Conservation (phyloP, 2,888 invertebrate species). For the Lutraria lutraria region DNA sequence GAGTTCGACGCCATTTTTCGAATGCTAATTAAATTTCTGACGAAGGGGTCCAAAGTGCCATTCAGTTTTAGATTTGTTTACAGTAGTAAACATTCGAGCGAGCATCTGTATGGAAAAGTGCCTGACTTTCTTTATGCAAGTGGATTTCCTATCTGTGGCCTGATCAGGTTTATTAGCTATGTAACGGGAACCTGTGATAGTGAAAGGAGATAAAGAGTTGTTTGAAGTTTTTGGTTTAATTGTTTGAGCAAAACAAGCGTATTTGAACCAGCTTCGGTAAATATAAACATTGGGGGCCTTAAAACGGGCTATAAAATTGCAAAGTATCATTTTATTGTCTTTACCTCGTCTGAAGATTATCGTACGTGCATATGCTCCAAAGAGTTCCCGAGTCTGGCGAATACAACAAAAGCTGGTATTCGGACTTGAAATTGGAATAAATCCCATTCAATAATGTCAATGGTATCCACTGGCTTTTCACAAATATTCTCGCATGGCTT, state of each 20-base stretch:
- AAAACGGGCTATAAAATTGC: slow-evolving; percentile 59
- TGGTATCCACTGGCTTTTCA: neutral
- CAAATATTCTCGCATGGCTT: neutral
- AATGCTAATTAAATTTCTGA: slow-evolving; percentile 41
- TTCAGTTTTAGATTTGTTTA: slow-evolving; percentile 48
- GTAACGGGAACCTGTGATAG: slow-evolving; percentile 66
- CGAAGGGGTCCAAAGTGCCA: slow-evolving; percentile 28
- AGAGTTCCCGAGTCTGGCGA: slow-evolving; percentile 10
- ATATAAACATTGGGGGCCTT: slow-evolving; percentile 64
- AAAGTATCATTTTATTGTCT: slow-evolving; percentile 60
- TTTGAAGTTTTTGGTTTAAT: slow-evolving; percentile 67
- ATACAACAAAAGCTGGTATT: neutral
- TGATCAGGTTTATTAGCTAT: slow-evolving; percentile 60
- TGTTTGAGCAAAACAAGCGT: slow-evolving; percentile 58
- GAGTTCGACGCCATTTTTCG: slow-evolving; percentile 33
- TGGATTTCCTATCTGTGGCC: slow-evolving; percentile 45
- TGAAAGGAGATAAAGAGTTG: slow-evolving; percentile 66
- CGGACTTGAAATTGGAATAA: neutral
- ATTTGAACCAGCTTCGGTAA: slow-evolving; percentile 61
- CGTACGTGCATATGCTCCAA: slow-evolving; percentile 34
- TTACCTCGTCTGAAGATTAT: slow-evolving; percentile 32
- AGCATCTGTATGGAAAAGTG: slow-evolving; percentile 41
- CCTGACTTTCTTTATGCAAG: slow-evolving; percentile 40
- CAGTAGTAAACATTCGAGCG: slow-evolving; percentile 38
- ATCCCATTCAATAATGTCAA: neutral